Percentiles rank a stretch among this genome's conserved stretches.
Evolutionary conservation across 2,113 vertebrate genomes (phyloP).

Genomic region (Gallinago paraguaiae): DNA sequence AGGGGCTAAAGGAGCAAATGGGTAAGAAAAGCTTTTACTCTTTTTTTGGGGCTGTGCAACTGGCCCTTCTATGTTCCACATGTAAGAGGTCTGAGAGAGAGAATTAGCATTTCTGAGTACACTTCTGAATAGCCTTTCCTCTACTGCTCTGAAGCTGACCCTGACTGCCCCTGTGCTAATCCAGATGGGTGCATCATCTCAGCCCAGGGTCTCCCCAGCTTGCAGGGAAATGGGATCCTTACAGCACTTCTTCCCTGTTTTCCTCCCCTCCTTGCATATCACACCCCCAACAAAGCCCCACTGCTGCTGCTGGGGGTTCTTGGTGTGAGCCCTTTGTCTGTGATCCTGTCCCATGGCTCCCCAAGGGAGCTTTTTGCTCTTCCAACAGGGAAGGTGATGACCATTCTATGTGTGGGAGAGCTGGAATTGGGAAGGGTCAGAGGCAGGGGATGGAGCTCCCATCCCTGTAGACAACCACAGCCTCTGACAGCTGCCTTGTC

Average conservation of each 20-base stretch:
- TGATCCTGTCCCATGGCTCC: neutral
- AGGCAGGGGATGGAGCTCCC: neutral
- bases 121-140: neutral
- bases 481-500: neutral
- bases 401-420: neutral
- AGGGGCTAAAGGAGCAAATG: neutral
- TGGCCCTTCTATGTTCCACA: neutral
- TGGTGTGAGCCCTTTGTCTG: neutral
- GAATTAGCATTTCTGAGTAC: neutral
- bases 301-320: neutral
- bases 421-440: neutral
- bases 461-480: neutral
- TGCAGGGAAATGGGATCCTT: neutral
- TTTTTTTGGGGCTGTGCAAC: neutral
- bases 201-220: fast-evolving
- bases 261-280: neutral
- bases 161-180: neutral
- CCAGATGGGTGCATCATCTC: neutral
- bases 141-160: neutral
- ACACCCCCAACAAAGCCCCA: neutral
- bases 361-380: neutral
- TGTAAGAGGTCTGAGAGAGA: neutral
- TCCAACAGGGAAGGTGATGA: neutral
- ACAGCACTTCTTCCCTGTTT: neutral
- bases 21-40: neutral